A percentile compares a stretch with the other conserved stretches of the same genome.
Conservation (phyloP, 1,140 invertebrate species). For the Trachelipus rathkii region DNA sequence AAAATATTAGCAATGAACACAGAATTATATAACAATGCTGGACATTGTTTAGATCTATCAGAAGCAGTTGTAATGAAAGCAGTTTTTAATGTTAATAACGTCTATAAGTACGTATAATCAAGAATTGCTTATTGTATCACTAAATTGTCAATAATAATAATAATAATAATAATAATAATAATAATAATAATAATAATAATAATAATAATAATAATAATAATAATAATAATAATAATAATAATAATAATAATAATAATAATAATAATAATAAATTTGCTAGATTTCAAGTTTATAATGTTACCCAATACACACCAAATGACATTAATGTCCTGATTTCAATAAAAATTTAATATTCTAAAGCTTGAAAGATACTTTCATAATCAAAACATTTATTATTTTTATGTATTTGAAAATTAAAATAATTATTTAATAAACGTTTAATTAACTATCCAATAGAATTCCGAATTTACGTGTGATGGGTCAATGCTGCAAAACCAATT, state of each 20-base stretch:
- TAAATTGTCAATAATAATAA: too few relatives aligned
- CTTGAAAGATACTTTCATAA: too few relatives aligned
- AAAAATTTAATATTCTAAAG: too few relatives aligned
- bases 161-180: too few relatives aligned
- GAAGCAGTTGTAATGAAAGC: slow-evolving; percentile 68
- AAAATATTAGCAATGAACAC: slow-evolving; percentile 67
- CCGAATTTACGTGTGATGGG: slow-evolving; percentile 54
- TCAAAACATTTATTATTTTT: background rate
- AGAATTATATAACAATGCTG: slow-evolving; percentile 75
- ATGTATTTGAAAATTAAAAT: background rate
- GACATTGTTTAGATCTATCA: slow-evolving; percentile 77
- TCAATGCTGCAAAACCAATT: slow-evolving; percentile 73
- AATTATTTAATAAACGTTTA: background rate
- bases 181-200: too few relatives aligned
- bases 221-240: too few relatives aligned
- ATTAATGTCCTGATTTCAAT: too few relatives aligned
- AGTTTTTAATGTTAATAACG: slow-evolving; percentile 53
- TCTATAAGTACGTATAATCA: slow-evolving; percentile 17
- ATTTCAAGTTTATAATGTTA: too few relatives aligned
- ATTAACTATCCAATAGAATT: slow-evolving; percentile 12
- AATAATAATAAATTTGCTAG: too few relatives aligned
- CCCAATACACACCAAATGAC: too few relatives aligned
- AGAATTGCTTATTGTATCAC: background rate
- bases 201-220: too few relatives aligned
- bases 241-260: too few relatives aligned